phyloP scores from a whole-genome alignment of 2,888 invertebrate genomes.

The Mesodorylaimus sp. region DNA sequence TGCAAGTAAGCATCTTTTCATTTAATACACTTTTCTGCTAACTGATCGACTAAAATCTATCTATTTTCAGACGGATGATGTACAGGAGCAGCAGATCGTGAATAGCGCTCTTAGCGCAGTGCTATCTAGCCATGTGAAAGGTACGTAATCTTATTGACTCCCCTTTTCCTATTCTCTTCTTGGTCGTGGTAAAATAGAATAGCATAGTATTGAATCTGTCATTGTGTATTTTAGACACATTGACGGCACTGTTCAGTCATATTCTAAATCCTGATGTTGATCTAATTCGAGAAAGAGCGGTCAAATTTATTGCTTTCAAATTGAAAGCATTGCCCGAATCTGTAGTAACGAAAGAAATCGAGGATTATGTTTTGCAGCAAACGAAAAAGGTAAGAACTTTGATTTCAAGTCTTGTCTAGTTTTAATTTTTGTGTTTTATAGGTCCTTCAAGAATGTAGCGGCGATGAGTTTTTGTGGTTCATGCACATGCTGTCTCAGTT shows the following conservation, averaged over 20 bases:
- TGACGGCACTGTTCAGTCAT: slow-evolving; percentile 51
- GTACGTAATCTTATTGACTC: slow-evolving; percentile 16
- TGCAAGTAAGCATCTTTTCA: no score
- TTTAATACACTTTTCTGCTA: no score
- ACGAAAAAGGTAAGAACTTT: slow-evolving; percentile 54
- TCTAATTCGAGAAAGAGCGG: slow-evolving; percentile 59
- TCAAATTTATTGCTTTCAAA: slow-evolving; percentile 68
- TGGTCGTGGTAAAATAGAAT: background rate
- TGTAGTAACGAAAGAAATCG: slow-evolving; percentile 59
- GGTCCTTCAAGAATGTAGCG: slow-evolving; percentile 51
- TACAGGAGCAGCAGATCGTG: slow-evolving; percentile 61
- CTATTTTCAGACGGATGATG: slow-evolving; percentile 69
- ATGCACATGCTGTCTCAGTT: slow-evolving; percentile 67
- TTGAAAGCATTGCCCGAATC: slow-evolving; percentile 57
- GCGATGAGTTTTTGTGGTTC: slow-evolving; percentile 71
- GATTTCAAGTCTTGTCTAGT: background rate
- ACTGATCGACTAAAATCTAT: no score
- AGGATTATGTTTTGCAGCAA: slow-evolving; percentile 61
- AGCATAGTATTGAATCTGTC: no score
- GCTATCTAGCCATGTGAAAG: slow-evolving; percentile 36
- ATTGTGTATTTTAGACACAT: slow-evolving; percentile 39
- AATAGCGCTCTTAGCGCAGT: slow-evolving; percentile 60
- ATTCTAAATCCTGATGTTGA: slow-evolving; percentile 49
- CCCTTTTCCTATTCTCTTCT: slow-evolving; percentile 5
- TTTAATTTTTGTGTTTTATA: slow-evolving; percentile 14